A percentile compares a stretch with the other conserved stretches of the same genome.
Evolutionary conservation across 2,888 invertebrate species (phyloP).

Genomic region (Gari tellinella): DNA sequence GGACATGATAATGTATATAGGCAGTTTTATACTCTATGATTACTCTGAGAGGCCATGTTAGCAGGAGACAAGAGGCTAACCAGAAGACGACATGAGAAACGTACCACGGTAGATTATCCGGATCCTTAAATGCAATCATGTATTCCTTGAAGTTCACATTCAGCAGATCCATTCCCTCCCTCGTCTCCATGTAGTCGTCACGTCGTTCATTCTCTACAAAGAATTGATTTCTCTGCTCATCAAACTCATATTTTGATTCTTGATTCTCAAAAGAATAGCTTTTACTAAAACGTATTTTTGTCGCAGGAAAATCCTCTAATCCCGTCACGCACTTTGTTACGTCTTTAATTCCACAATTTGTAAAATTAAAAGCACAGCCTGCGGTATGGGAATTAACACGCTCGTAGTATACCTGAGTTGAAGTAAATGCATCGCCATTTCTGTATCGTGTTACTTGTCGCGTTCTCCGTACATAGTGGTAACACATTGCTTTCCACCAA

Average conservation of each 20-base stretch:
- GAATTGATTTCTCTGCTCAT: slow-evolving; percentile 92
- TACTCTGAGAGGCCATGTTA: slow-evolving; percentile 93
- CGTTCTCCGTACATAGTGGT: slow-evolving; percentile 91
- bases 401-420: slow-evolving; percentile 93
- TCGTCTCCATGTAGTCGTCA: slow-evolving; percentile 94
- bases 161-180: slow-evolving; percentile 90
- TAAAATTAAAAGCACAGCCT: slow-evolving; percentile 91
- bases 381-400: slow-evolving; percentile 92
- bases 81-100: slow-evolving; percentile 90
- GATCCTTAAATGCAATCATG: slow-evolving; percentile 85
- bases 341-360: slow-evolving; percentile 90
- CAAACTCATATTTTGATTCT: slow-evolving; percentile 91
- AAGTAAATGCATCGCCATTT: slow-evolving; percentile 92
- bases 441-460: slow-evolving; percentile 91
- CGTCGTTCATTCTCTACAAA: slow-evolving; percentile 91
- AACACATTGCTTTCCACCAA: slow-evolving; percentile 95
- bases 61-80: slow-evolving; percentile 89
- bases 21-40: slow-evolving; percentile 93
- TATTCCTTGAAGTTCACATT: slow-evolving; percentile 86
- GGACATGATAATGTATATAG: slow-evolving; percentile 92
- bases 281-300: slow-evolving; percentile 91
- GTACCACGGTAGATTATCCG: slow-evolving; percentile 85
- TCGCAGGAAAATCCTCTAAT: slow-evolving; percentile 89
- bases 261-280: slow-evolving; percentile 93
- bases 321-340: slow-evolving; percentile 90